Conservation (phyloP, 1,140 invertebrate genomes). For the Leptinotarsa undecemlineata region DNA sequence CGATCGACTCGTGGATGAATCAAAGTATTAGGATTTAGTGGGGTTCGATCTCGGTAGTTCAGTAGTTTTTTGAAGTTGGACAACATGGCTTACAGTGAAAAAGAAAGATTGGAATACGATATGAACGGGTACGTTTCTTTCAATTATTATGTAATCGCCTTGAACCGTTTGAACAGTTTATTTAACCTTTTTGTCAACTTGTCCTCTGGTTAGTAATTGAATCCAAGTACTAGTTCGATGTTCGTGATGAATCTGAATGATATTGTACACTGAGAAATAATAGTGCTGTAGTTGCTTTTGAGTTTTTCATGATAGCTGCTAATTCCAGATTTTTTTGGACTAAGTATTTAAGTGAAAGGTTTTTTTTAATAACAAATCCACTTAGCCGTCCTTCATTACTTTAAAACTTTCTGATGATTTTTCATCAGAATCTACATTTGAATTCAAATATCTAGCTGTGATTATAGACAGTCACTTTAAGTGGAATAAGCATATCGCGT, state of each 20-base stretch:
- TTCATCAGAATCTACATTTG: too few relatives aligned
- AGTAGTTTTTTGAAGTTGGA: background rate
- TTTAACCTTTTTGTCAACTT: background rate
- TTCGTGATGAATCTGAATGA: background rate
- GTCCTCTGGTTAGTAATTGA: too few relatives aligned
- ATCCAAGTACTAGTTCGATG: too few relatives aligned
- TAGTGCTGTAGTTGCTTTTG: background rate
- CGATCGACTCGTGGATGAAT: background rate
- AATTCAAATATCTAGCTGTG: too few relatives aligned
- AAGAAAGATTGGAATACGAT: constrained; percentile 7
- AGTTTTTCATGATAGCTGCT: too few relatives aligned
- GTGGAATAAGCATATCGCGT: too few relatives aligned
- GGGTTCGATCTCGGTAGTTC: background rate
- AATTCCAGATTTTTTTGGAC: too few relatives aligned
- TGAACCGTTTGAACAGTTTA: background rate
- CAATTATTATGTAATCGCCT: background rate
- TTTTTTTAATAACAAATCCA: too few relatives aligned
- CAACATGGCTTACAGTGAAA: background rate
- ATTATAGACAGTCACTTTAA: too few relatives aligned
- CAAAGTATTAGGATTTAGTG: constrained; percentile 6
- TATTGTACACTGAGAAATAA: background rate
- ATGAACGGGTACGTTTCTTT: constrained; percentile 14
- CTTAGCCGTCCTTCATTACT: too few relatives aligned
- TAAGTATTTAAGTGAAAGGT: too few relatives aligned
- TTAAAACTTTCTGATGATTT: too few relatives aligned